Percentiles rank a stretch among this genome's conserved stretches.
Evolutionary conservation across 2,888 invertebrate species (phyloP).

Genomic region (Lasioglossum malachurum): DNA sequence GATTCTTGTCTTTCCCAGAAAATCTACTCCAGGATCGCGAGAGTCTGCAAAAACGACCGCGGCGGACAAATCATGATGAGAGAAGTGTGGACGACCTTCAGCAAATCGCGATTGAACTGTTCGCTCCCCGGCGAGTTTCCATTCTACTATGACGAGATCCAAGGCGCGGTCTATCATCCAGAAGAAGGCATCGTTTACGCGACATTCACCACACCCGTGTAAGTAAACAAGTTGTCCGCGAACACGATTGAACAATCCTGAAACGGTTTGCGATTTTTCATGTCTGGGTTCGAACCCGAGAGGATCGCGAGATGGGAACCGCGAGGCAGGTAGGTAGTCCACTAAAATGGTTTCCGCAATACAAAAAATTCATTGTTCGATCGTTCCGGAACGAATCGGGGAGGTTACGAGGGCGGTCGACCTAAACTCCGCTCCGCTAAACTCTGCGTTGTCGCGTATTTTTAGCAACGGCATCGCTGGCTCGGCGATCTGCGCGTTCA

Average conservation of each 20-base stretch:
- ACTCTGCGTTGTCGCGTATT: constrained; percentile 13
- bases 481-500: constrained; percentile 96
- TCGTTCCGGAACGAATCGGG: neutral
- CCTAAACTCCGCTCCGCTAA: neutral
- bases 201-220: constrained; percentile 93
- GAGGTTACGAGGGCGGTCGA: neutral
- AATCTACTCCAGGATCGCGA: constrained; percentile 95
- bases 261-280: constrained; percentile 14
- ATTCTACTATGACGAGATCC: constrained; percentile 95
- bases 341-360: neutral
- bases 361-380: neutral
- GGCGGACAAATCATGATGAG: constrained; percentile 92
- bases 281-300: constrained; percentile 30
- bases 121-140: constrained; percentile 94
- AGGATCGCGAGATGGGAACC: neutral
- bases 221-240: constrained; percentile 71
- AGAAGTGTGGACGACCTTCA: constrained; percentile 96
- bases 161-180: constrained; percentile 91
- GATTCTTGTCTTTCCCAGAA: constrained; percentile 85
- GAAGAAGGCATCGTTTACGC: constrained; percentile 93
- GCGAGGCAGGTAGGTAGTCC: neutral
- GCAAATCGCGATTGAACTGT: constrained; percentile 94
- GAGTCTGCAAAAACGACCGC: constrained; percentile 95
- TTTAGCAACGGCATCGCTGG: constrained; percentile 94
- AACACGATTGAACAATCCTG: neutral